Conservation (phyloP, 2,113 vertebrate species). For the Ifrita kowaldi region DNA sequence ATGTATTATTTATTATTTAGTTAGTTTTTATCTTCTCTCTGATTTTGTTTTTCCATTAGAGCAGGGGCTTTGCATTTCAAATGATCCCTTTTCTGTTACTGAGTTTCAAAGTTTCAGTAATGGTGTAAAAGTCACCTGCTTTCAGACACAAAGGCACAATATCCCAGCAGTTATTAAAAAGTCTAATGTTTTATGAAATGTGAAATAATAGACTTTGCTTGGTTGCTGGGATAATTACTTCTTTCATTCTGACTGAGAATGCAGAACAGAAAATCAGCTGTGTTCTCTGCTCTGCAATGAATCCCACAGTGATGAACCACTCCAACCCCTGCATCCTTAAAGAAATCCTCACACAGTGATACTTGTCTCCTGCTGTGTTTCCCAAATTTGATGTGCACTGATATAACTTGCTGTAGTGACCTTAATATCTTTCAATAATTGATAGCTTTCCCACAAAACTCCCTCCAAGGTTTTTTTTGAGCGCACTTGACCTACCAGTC, state of each 20-base stretch:
- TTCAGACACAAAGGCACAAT: not conserved
- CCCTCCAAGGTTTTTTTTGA: not conserved
- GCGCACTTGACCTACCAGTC: not conserved
- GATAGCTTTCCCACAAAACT: not conserved
- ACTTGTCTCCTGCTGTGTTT: not conserved
- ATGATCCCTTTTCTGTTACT: not conserved
- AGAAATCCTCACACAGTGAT: not conserved
- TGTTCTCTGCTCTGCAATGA: not conserved
- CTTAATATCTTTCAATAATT: not conserved
- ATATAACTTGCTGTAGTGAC: not conserved
- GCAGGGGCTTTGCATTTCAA: not conserved
- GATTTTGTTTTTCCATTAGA: not conserved
- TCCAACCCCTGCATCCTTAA: not conserved
- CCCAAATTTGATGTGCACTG: not conserved
- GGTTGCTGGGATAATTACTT: not conserved
- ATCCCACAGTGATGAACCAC: not conserved
- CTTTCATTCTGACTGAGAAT: not conserved
- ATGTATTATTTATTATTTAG: not conserved
- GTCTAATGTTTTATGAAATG: not conserved
- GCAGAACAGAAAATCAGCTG: not conserved
- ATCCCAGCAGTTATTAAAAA: slow-evolving; percentile 3
- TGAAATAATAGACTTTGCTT: not conserved
- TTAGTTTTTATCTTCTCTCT: not conserved
- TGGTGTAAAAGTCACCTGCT: not conserved
- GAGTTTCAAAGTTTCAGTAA: not conserved